Base-by-base conservation (phyloP, 2,113 vertebrate species). In the Alethe castanea region DNA sequence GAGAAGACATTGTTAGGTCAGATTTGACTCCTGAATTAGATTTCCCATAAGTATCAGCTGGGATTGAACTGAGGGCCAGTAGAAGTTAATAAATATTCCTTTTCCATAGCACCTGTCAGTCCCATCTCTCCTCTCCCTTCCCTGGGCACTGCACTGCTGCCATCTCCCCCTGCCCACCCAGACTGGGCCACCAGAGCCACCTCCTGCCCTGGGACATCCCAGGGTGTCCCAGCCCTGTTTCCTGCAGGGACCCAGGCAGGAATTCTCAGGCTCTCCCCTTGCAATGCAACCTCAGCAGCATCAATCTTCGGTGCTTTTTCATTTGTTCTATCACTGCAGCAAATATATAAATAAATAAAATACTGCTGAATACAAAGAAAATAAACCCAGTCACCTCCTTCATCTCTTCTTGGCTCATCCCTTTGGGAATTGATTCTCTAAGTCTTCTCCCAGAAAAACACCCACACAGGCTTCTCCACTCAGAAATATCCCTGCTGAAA, bases 1-100 rank as follows among this genome's bases (percentile, higher is more conserved):
- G 91, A 91, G 89, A 74, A 87, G 86, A 81, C 80, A 82, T 90
- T 83, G 64, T 87, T 87, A 74, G 91, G 86, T 86, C 93, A 93
- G 78, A 50, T 88, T 89, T 92, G 92, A 70, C 84, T 92, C 74
- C 65, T 83, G 66, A 93, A 93, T 93, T 87, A 94, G 88, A 81
- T 90, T 96, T 86, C 89, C 91, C 83, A 90, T 84, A 84, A 86
- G 82, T 92, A 95, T 73, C 90, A 94, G 79, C 50, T 29, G 40
- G 28, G 38, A 77, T 85, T 92, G 84, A 94, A 61, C 65, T 0
- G 1, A 53, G 57, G 70, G 78, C 74, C 38, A 35, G 64, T 50
- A 59, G 92, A 67, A 70, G 86, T 80, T 95, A 66, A 95, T 86
- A 65, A 94, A 83, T 52, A 76, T 91, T 95, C 82, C 59, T 48